Evolutionary conservation across 2,113 vertebrate genomes (phyloP).

Genomic region (Indicator maculatus): DNA sequence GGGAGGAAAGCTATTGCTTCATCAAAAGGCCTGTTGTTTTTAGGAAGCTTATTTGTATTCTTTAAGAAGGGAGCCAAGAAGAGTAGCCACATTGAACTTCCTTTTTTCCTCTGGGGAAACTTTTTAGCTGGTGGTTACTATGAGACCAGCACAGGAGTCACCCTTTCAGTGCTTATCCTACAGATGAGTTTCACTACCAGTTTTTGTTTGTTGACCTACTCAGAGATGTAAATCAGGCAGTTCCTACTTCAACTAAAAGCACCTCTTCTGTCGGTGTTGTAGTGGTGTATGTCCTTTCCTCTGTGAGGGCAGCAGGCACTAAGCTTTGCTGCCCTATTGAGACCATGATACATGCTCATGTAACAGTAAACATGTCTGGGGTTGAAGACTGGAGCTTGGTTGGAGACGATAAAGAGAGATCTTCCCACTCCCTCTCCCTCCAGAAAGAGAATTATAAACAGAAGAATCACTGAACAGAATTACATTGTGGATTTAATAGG

Average conservation of each 20-base stretch:
- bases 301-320: background rate
- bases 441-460: background rate
- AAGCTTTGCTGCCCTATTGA: background rate
- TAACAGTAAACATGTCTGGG: background rate
- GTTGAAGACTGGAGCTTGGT: background rate
- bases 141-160: background rate
- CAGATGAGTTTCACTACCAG: background rate
- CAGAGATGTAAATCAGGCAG: background rate
- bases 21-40: conserved; percentile 2
- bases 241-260: background rate
- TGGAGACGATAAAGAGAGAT: background rate
- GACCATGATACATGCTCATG: accelerated
- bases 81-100: background rate
- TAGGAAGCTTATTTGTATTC: conserved; percentile 29
- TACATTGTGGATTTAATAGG: background rate
- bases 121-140: background rate
- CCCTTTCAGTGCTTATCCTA: background rate
- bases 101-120: background rate
- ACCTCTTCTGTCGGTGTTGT: background rate
- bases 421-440: background rate
- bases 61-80: conserved; percentile 32
- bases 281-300: background rate
- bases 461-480: background rate
- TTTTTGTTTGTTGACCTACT: conserved; percentile 10
- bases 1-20: background rate